Conservation (phyloP, 2,797 vertebrate genomes). For the Euthynnus affinis region DNA sequence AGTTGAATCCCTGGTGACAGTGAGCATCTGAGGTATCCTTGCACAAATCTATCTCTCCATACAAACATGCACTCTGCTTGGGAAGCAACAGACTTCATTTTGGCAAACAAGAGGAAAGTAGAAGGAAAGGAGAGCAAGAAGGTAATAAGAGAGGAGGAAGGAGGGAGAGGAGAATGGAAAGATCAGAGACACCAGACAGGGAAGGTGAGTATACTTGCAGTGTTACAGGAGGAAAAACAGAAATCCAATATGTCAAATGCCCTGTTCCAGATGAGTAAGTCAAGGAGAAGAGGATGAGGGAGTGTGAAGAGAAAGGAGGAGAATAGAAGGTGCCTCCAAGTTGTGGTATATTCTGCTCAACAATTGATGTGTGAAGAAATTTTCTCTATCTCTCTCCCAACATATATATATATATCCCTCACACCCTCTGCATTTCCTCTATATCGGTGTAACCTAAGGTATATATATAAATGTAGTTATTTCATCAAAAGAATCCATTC, state of each 20-base stretch:
- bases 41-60: constrained; percentile 19
- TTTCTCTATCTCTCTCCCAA: background rate
- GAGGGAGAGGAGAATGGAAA: constrained; percentile 31
- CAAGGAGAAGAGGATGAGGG: constrained; percentile 29
- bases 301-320: constrained; percentile 18
- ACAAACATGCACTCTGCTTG: constrained; percentile 1
- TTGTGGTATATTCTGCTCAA: constrained; percentile 10
- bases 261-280: constrained; percentile 32
- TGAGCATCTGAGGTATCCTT: constrained; percentile 16
- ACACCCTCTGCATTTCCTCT: constrained; percentile 9
- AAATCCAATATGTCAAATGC: constrained; percentile 51
- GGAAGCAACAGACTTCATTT: constrained; percentile 8
- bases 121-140: background rate
- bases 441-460: background rate
- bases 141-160: constrained; percentile 6
- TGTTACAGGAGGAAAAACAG: constrained; percentile 25
- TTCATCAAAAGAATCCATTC: constrained; percentile 31
- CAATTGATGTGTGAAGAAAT: constrained; percentile 9
- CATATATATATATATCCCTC: background rate
- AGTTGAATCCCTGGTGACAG: constrained; percentile 42
- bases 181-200: constrained; percentile 14
- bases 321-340: constrained; percentile 28
- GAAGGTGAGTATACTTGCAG: constrained; percentile 16
- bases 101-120: constrained; percentile 5
- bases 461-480: constrained; percentile 15